Evolutionary conservation across 2,888 invertebrate species (phyloP), one percentile per base, ranked within the genome.

Genomic region (Synergus umbraculus): DNA sequence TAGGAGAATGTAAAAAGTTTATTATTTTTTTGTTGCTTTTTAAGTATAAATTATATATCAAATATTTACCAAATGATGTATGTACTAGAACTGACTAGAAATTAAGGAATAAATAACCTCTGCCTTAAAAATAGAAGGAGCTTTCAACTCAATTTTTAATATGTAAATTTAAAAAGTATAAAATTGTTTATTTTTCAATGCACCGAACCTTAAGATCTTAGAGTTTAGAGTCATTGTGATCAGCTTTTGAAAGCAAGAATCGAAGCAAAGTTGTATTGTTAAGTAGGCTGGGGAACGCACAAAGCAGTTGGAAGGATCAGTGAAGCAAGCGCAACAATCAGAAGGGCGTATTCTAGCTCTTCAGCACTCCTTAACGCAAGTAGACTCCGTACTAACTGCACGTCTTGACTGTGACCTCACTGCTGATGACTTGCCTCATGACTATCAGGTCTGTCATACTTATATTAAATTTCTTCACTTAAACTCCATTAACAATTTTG

Each of bases 381-480:
- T 95, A 87, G 95, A 96, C 90, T 94, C 94, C 87, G 94, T 95
- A 89, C 93, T 96, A 88, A 94, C 94, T 87, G 95, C 95, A 86
- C 94, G 96, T 88, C 93, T 96, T 85, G 95, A 96, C 88, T 95
- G 96, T 89, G 97, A 97, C 92, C 94, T 96, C 83, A 95, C 96
- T 82, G 96, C 96, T 83, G 95, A 96, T 89, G 96, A 97, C 93
- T 93, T 96, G 87, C 97, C 97, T 54, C 95, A 96, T 88, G 96
- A 97, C 89, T 94, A 95, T 86, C 95, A 95, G 93, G 95, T 95
- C 90, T 88, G 92, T 90, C 82, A 65, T 18, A 41, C 58, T 76
- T 64, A n/a, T 41, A 43, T 76, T 78, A 22, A 41, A 18, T 76
- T 81, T 64, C 79, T 73, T 69, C 69, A 22, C 37, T 54, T 58